phyloP scores from a whole-genome alignment of 2,888 invertebrate genomes.

The Rhamnusium bicolor region DNA sequence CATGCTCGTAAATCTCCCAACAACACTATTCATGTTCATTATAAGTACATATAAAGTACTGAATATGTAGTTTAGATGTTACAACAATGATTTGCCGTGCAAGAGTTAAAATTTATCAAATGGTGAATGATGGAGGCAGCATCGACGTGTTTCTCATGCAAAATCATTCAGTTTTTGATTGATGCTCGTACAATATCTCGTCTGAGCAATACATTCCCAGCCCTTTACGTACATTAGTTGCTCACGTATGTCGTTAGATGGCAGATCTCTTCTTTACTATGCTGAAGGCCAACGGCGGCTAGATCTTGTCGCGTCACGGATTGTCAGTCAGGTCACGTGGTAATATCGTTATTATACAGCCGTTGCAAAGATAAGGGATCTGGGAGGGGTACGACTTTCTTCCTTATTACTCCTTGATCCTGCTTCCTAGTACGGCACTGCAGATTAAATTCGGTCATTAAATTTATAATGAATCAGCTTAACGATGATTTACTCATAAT shows the following conservation, averaged over 20 bases:
- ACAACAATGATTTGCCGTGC: conserved; percentile 15
- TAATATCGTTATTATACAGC: conserved; percentile 62
- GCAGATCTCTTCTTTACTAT: conserved; percentile 56
- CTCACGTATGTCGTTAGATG: conserved; percentile 54
- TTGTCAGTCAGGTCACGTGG: conserved; percentile 64
- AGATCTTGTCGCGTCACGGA: conserved; percentile 63
- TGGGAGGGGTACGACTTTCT: background rate
- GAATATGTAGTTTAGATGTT: conserved; percentile 23
- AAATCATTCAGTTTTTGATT: conserved; percentile 33
- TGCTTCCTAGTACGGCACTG: background rate
- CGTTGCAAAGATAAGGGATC: conserved; percentile 39
- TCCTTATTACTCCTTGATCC: conserved; percentile 1
- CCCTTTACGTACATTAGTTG: conserved; percentile 46
- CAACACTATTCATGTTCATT: conserved; percentile 4
- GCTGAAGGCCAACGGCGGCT: conserved; percentile 53
- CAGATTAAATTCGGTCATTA: background rate
- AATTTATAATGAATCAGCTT: background rate
- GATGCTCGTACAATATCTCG: conserved; percentile 46
- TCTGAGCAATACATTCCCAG: conserved; percentile 42
- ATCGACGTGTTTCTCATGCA: conserved; percentile 22
- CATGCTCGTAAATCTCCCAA: background rate
- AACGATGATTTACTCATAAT: background rate
- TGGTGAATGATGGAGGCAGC: conserved; percentile 7
- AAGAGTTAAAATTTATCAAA: conserved; percentile 13
- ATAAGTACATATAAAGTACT: background rate